phyloP scores from a whole-genome alignment of 2,797 vertebrate species.

The Spinibarbus caldwelli region DNA sequence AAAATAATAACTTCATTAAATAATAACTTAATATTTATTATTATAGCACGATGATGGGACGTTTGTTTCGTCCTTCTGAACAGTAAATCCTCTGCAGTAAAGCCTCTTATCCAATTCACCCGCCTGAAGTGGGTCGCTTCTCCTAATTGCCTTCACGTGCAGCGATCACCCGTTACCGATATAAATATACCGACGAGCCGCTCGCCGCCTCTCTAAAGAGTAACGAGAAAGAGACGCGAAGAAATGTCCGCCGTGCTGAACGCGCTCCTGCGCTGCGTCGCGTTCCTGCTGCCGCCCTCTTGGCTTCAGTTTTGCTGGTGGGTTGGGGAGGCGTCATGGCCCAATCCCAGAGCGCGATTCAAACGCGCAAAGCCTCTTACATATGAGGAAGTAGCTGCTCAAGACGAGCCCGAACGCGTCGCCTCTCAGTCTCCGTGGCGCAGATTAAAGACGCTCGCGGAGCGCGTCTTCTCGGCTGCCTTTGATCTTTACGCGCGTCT shows the following conservation, averaged over 20 bases:
- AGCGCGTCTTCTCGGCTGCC: conserved; percentile 77
- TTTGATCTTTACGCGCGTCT: conserved; percentile 71
- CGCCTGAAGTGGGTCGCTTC: too few species aligned
- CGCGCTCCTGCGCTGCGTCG: conserved; percentile 79
- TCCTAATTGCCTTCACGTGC: too few species aligned
- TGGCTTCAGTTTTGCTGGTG: conserved; percentile 80
- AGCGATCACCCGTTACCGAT: conserved; percentile 45
- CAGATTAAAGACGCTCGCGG: conserved; percentile 76
- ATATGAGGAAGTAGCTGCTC: conserved; percentile 80
- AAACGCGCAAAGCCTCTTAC: conserved; percentile 80
- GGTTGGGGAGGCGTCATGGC: conserved; percentile 75
- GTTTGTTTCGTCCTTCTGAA: neutral
- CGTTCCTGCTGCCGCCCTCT: conserved; percentile 79
- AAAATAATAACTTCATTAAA: too few species aligned
- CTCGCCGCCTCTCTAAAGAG: conserved; percentile 45
- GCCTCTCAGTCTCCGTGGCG: conserved; percentile 67
- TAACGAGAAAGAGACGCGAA: conserved; percentile 25
- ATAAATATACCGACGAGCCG: conserved; percentile 61
- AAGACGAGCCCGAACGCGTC: conserved; percentile 69
- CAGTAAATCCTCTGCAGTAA: conserved; percentile 45
- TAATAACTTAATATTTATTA: too few species aligned
- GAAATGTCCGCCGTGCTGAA: conserved; percentile 77
- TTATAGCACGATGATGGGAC: neutral
- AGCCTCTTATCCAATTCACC: conserved; percentile 71
- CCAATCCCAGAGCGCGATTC: conserved; percentile 81